A percentile compares a stretch with the other conserved stretches of the same genome.
These are phyloP conservation scores for Oryzias melastigma DNA, from an alignment of 2,113 vertebrate genomes.

Conservation along the genomic window DNA sequence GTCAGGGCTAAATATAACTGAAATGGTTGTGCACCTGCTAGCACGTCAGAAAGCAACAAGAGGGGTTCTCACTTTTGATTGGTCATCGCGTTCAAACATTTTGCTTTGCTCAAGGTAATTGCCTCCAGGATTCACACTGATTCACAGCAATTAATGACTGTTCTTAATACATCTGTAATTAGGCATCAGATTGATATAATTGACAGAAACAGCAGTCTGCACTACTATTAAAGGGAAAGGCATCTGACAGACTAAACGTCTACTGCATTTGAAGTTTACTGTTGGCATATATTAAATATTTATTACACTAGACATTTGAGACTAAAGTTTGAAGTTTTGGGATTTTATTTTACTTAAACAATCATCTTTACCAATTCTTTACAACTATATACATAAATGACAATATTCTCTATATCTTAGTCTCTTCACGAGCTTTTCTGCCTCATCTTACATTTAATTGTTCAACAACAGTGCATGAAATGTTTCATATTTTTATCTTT, in stretches of 20 bases:
- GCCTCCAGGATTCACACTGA: slow-evolving; percentile 63
- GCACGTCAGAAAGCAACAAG: slow-evolving; percentile 33
- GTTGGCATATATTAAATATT: not conserved
- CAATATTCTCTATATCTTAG: slow-evolving; percentile 5
- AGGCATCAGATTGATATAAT: slow-evolving; percentile 64
- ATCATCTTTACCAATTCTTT: slow-evolving; percentile 1
- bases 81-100: slow-evolving; percentile 40
- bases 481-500: slow-evolving; percentile 13
- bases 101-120: slow-evolving; percentile 64
- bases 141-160: slow-evolving; percentile 61
- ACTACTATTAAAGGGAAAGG: slow-evolving; percentile 5
- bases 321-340: not conserved
- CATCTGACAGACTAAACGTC: slow-evolving; percentile 5
- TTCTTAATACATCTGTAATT: slow-evolving; percentile 66
- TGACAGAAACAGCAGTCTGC: slow-evolving; percentile 54
- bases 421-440: not conserved
- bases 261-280: not conserved
- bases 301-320: not conserved
- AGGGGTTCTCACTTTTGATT: slow-evolving; percentile 30
- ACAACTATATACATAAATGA: slow-evolving; percentile 11
- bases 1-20: slow-evolving; percentile 8
- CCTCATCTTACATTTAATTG: slow-evolving; percentile 15
- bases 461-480: slow-evolving; percentile 4
- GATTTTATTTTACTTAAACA: not conserved
- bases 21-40: slow-evolving; percentile 4